Percentiles rank a stretch among this genome's conserved stretches.
Conservation (phyloP, 2,888 invertebrate genomes). For the Lycocerus yunnanus region DNA sequence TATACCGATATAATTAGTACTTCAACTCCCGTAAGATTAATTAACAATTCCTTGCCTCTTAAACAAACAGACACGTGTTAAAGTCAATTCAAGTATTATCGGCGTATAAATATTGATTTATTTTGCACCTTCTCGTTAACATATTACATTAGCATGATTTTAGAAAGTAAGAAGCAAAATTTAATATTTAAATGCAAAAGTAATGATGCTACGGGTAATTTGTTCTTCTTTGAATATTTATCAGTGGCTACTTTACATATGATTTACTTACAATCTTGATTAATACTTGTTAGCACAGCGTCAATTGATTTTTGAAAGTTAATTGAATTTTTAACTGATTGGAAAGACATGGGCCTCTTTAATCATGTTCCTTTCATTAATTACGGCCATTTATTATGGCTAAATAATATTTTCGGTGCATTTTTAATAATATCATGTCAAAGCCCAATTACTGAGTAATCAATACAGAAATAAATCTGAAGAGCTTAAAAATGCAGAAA, state of each 20-base stretch:
- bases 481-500: neutral
- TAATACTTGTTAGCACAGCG: neutral
- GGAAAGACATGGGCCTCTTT: neutral
- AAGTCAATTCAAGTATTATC: neutral
- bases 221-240: neutral
- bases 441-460: neutral
- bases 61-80: neutral
- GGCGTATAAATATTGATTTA: neutral
- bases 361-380: neutral
- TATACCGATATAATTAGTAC: neutral
- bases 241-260: neutral
- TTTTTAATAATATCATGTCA: neutral
- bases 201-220: neutral
- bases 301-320: neutral
- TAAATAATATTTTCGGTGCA: neutral
- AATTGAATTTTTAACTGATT: neutral
- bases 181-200: neutral
- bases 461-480: neutral
- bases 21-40: neutral
- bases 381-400: neutral
- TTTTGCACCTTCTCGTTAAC: neutral
- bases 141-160: neutral
- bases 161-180: neutral
- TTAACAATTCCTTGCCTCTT: neutral
- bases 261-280: neutral